Evolutionary conservation across 2,797 vertebrate species (phyloP).

Genomic region (Bufotes viridis): DNA sequence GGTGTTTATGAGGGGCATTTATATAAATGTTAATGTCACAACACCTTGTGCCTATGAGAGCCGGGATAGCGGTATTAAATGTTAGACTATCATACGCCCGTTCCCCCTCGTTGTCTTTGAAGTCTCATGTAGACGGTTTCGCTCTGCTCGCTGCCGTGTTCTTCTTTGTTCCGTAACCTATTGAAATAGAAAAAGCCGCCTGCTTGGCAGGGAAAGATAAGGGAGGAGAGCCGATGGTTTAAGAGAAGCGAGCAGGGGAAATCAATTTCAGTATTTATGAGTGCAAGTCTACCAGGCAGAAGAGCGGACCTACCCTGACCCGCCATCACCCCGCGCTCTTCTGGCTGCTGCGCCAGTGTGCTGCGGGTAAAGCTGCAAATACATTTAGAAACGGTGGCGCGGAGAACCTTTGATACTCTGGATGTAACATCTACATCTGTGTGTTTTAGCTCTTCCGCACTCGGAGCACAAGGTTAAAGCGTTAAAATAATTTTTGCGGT

Average conservation of each 20-base stretch:
- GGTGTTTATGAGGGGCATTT: not conserved
- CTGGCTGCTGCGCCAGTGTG: slow-evolving; percentile 11
- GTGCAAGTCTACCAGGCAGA: slow-evolving; percentile 17
- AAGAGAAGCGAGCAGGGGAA: slow-evolving; percentile 15
- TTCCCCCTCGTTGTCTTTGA: slow-evolving; percentile 1
- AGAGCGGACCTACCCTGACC: slow-evolving; percentile 29
- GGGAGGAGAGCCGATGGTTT: slow-evolving; percentile 17
- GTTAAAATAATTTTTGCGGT: slow-evolving; percentile 53
- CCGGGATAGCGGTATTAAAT: not conserved
- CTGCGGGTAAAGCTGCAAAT: slow-evolving; percentile 36
- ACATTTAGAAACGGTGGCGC: slow-evolving; percentile 39
- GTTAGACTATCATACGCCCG: not conserved
- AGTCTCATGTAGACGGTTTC: slow-evolving; percentile 15
- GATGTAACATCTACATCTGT: slow-evolving; percentile 20
- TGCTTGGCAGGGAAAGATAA: slow-evolving; percentile 20
- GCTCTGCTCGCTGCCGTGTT: not conserved
- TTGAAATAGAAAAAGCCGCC: slow-evolving; percentile 30
- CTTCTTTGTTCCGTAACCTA: slow-evolving; percentile 30
- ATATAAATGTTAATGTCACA: slow-evolving; percentile 17
- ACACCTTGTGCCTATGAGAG: not conserved
- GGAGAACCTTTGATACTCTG: slow-evolving; percentile 40
- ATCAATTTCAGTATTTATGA: slow-evolving; percentile 57
- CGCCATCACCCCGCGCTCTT: slow-evolving; percentile 25
- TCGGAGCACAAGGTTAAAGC: slow-evolving; percentile 37
- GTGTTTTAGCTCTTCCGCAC: slow-evolving; percentile 25